Conservation (phyloP, 2,888 invertebrate genomes). For the Metalampra italica region DNA sequence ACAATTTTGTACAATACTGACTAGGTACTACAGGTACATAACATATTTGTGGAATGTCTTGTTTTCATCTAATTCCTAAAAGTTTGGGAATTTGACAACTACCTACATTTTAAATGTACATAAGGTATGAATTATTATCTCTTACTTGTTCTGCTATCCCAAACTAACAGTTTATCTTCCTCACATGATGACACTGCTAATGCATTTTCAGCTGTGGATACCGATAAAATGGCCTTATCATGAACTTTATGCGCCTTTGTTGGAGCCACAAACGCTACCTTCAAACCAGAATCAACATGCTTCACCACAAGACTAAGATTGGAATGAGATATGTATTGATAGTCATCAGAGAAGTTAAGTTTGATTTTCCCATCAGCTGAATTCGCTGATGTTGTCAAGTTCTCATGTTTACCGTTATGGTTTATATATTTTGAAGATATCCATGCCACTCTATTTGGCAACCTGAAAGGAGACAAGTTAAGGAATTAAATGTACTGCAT, state of each 20-base stretch:
- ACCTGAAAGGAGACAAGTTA: constrained; percentile 54
- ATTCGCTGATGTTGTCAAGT: constrained; percentile 48
- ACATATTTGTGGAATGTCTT: too few species aligned
- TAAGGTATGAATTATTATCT: constrained; percentile 4
- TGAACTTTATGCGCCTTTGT: constrained; percentile 66
- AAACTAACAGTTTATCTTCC: constrained; percentile 78
- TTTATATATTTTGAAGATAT: constrained; percentile 68
- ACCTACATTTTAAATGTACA: not conserved
- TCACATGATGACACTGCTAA: constrained; percentile 81
- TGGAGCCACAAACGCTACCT: constrained; percentile 72
- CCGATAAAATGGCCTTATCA: constrained; percentile 71
- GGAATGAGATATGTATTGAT: constrained; percentile 58
- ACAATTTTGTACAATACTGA: too few species aligned
- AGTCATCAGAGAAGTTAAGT: constrained; percentile 55
- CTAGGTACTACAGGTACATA: too few species aligned
- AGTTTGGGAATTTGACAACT: not conserved
- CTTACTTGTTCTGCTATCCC: constrained; percentile 81
- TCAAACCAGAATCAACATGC: constrained; percentile 57
- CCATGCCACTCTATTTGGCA: constrained; percentile 68
- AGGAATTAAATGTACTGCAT: not conserved
- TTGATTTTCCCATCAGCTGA: constrained; percentile 58
- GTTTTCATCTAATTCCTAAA: too few species aligned
- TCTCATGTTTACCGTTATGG: constrained; percentile 58
- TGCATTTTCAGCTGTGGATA: constrained; percentile 80
- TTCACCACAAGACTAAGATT: constrained; percentile 62